A percentile compares a stretch with the other conserved stretches of the same genome.
phyloP scores from a whole-genome alignment of 2,113 vertebrate genomes.

The Camelus bactrianus region DNA sequence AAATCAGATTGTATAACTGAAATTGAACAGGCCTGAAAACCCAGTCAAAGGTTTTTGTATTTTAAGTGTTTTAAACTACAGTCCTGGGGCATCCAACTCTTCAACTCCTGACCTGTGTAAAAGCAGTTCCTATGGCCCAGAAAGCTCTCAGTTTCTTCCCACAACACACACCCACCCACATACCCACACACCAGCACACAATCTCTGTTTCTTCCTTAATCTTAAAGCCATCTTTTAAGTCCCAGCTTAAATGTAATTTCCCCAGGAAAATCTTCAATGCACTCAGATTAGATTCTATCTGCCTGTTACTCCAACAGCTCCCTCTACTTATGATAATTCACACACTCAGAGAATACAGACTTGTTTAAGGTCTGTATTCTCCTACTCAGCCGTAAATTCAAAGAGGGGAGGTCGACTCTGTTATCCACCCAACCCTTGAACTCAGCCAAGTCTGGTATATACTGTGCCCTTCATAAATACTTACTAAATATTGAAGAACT shows the following conservation, averaged over 20 bases:
- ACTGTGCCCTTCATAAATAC: neutral
- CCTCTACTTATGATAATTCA: neutral
- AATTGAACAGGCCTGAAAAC: neutral
- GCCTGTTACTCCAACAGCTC: neutral
- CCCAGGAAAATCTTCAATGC: neutral
- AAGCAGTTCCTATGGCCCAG: neutral
- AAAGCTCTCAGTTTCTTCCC: neutral
- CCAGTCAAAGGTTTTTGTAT: neutral
- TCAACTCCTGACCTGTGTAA: neutral
- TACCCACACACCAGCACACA: neutral
- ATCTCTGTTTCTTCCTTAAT: neutral
- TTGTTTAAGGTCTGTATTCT: neutral
- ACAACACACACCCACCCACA: neutral
- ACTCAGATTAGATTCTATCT: neutral
- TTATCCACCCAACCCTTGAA: neutral
- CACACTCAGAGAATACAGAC: too few relatives aligned
- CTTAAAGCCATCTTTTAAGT: neutral
- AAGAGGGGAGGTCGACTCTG: neutral
- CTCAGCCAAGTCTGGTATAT: neutral
- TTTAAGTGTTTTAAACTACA: neutral
- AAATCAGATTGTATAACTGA: neutral
- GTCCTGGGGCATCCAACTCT: neutral
- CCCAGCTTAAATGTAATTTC: constrained; percentile 30
- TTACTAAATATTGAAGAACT: neutral
- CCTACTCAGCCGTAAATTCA: neutral